Evolutionary conservation across 53 echinoderm and acorn worm genomes (phyloP).

Genomic region (Temnopleurus reevesii): DNA sequence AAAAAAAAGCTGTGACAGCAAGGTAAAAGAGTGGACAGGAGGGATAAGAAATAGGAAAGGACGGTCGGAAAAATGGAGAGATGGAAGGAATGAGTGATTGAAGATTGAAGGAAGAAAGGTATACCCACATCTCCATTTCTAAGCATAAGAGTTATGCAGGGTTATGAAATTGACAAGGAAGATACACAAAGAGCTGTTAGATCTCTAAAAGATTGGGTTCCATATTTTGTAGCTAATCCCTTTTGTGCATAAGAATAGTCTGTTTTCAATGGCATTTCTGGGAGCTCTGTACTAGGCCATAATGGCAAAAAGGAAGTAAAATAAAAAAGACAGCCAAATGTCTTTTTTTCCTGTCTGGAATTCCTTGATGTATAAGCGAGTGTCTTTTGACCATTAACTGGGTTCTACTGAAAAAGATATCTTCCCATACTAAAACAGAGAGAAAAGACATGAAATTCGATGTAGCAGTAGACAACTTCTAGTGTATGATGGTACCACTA

Average conservation of each 20-base stretch:
- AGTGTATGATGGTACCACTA: too few relatives aligned
- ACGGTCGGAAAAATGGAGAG: conserved; percentile 8
- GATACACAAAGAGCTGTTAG: not conserved
- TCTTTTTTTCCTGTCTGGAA: too few relatives aligned
- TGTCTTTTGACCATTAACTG: too few relatives aligned
- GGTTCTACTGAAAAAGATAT: too few relatives aligned
- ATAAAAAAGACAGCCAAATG: too few relatives aligned
- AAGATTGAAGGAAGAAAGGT: not conserved
- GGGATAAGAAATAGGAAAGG: conserved; percentile 10
- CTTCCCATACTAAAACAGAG: not conserved
- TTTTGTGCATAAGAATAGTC: too few relatives aligned
- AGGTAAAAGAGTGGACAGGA: conserved; percentile 25
- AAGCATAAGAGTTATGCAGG: not conserved
- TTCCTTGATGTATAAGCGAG: too few relatives aligned
- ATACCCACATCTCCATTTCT: conserved; percentile 1
- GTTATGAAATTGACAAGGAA: not conserved
- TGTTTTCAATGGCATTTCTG: too few relatives aligned
- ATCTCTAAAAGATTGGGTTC: not conserved
- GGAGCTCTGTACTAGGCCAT: too few relatives aligned
- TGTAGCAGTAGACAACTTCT: not conserved
- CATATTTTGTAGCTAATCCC: too few relatives aligned
- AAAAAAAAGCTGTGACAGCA: not conserved
- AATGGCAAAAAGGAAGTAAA: too few relatives aligned
- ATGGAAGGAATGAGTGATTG: not conserved
- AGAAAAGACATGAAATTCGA: not conserved